These are phyloP conservation scores for Laticauda colubrina DNA, from an alignment of 2,113 vertebrate species.

Conservation along the genomic window DNA sequence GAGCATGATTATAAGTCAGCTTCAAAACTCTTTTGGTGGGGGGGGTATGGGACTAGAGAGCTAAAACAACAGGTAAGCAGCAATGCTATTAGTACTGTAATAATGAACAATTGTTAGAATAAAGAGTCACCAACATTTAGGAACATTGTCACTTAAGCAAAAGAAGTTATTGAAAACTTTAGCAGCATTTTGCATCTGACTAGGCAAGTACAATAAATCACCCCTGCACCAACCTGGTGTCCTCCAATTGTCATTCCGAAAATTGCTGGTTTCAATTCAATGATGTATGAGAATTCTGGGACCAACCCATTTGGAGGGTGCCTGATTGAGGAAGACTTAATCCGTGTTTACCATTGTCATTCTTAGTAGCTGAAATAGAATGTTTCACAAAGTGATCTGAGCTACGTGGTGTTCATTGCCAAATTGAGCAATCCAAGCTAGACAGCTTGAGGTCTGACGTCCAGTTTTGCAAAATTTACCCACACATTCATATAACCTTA, in stretches of 20 bases:
- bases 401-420: not conserved
- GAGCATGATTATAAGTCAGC: not conserved
- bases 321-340: not conserved
- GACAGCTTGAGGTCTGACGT: not conserved
- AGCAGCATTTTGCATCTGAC: constrained; percentile 1
- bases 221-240: not conserved
- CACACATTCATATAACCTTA: not conserved
- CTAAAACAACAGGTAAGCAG: not conserved
- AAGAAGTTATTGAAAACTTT: constrained; percentile 11
- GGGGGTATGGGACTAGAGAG: not conserved
- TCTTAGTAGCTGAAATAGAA: not conserved
- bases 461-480: not conserved
- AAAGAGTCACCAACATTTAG: not conserved
- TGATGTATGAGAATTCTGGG: not conserved
- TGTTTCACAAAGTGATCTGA: not conserved
- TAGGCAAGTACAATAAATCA: not conserved
- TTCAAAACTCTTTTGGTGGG: not conserved
- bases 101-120: not conserved
- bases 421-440: not conserved
- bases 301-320: not conserved
- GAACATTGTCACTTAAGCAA: constrained; percentile 22
- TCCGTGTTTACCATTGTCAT: not conserved
- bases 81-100: not conserved
- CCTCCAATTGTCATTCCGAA: not conserved
- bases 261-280: not conserved